Conservation (phyloP, 2,888 invertebrate genomes). For the Cerastis rubricosa region DNA sequence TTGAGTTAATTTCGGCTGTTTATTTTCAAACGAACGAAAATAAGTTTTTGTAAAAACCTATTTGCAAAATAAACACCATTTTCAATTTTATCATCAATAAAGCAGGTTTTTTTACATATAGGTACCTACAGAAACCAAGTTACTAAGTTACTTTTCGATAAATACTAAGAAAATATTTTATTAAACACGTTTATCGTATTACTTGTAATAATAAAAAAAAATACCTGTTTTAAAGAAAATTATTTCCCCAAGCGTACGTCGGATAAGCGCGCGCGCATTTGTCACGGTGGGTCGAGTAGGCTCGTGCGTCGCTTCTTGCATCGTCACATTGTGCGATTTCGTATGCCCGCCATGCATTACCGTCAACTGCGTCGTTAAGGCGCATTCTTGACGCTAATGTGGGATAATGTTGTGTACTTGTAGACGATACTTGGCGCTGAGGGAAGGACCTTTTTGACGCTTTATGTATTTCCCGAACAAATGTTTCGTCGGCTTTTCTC, state of each 20-base stretch:
- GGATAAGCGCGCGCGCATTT: slow-evolving; percentile 65
- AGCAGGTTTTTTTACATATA: too few relatives aligned
- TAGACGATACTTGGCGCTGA: neutral
- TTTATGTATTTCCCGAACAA: neutral
- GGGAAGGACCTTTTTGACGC: neutral
- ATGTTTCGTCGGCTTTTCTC: neutral
- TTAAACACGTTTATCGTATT: neutral
- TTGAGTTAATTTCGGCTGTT: too few relatives aligned
- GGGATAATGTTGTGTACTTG: slow-evolving; percentile 17
- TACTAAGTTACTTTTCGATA: neutral
- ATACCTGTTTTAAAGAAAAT: slow-evolving; percentile 14
- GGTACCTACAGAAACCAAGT: too few relatives aligned
- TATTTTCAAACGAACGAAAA: too few relatives aligned
- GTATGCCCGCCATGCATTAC: slow-evolving; percentile 82
- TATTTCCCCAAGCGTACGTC: slow-evolving; percentile 41
- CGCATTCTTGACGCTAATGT: slow-evolving; percentile 57
- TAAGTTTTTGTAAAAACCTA: too few relatives aligned
- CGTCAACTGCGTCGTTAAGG: slow-evolving; percentile 78
- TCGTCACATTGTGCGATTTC: slow-evolving; percentile 83
- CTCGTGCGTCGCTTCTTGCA: slow-evolving; percentile 70
- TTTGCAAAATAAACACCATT: too few relatives aligned
- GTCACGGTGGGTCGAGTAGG: slow-evolving; percentile 63
- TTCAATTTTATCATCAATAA: neutral
- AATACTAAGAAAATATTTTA: neutral
- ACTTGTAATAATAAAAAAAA: neutral